These are phyloP conservation scores for Euura saliciscinereae DNA, from an alignment of 1,140 invertebrate species.

Conservation along the genomic window DNA sequence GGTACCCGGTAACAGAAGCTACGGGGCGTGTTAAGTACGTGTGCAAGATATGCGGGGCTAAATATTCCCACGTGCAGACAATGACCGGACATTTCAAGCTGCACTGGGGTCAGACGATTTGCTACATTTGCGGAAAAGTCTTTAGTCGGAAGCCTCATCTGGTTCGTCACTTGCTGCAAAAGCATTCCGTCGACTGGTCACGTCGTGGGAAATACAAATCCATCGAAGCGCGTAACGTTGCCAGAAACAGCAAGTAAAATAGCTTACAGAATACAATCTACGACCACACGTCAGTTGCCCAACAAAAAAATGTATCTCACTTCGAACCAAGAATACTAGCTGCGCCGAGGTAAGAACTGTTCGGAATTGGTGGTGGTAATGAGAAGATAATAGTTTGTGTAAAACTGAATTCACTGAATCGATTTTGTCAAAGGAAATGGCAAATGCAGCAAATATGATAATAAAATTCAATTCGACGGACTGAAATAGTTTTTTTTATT, in stretches of 20 bases:
- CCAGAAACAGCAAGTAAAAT: not conserved
- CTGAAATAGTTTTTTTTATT: too few species aligned
- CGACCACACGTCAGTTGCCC: too few species aligned
- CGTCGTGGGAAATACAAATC: not conserved
- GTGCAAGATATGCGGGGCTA: slow-evolving; percentile 53
- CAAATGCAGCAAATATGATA: too few species aligned
- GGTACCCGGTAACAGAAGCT: not conserved
- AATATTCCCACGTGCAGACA: slow-evolving; percentile 62
- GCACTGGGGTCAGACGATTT: slow-evolving; percentile 60
- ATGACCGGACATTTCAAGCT: slow-evolving; percentile 61
- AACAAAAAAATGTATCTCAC: too few species aligned
- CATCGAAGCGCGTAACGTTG: not conserved
- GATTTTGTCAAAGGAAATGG: too few species aligned
- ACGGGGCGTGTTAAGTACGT: slow-evolving; percentile 14
- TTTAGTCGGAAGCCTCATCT: slow-evolving; percentile 21
- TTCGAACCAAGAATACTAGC: too few species aligned
- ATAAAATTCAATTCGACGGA: too few species aligned
- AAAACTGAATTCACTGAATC: too few species aligned
- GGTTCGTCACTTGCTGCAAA: slow-evolving; percentile 15
- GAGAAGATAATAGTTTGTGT: too few species aligned
- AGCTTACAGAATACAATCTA: too few species aligned
- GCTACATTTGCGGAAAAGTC: slow-evolving; percentile 24
- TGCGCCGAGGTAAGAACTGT: too few species aligned
- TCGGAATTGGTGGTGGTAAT: too few species aligned
- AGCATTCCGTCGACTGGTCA: slow-evolving; percentile 15